phyloP scores from a whole-genome alignment of 1,140 invertebrate genomes.

The Hycleus cichorii region DNA sequence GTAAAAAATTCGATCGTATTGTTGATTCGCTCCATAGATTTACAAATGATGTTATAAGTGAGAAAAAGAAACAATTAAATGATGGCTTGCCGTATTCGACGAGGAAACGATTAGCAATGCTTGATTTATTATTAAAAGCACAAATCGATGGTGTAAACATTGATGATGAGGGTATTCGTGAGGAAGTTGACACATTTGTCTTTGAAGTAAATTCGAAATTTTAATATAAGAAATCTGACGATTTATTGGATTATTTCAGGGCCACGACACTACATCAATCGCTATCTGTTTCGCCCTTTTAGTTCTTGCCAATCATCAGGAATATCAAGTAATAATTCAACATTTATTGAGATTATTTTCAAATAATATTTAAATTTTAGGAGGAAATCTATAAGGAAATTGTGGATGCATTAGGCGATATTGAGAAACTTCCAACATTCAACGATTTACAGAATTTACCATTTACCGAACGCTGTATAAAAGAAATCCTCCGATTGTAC shows the following conservation, averaged over 20 bases:
- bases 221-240: no score
- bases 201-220: constrained; percentile 46
- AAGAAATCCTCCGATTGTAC: constrained; percentile 53
- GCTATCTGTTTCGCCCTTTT: constrained; percentile 39
- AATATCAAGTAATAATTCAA: constrained; percentile 22
- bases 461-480: constrained; percentile 58
- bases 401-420: constrained; percentile 50
- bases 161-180: constrained; percentile 60
- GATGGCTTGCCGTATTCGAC: background rate
- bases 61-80: background rate
- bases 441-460: constrained; percentile 55
- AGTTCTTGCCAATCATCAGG: constrained; percentile 35
- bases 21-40: constrained; percentile 55
- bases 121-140: constrained; percentile 67
- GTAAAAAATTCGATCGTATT: constrained; percentile 43
- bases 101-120: constrained; percentile 62
- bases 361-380: background rate
- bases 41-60: constrained; percentile 42
- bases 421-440: constrained; percentile 41
- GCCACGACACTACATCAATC: constrained; percentile 41
- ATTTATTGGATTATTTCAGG: constrained; percentile 4
- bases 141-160: constrained; percentile 45
- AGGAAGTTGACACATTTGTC: constrained; percentile 79
- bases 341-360: background rate
- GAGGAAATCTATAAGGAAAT: constrained; percentile 45